Base-by-base conservation (phyloP, 2,113 vertebrate genomes). In the Rhabdornis inornatus region DNA sequence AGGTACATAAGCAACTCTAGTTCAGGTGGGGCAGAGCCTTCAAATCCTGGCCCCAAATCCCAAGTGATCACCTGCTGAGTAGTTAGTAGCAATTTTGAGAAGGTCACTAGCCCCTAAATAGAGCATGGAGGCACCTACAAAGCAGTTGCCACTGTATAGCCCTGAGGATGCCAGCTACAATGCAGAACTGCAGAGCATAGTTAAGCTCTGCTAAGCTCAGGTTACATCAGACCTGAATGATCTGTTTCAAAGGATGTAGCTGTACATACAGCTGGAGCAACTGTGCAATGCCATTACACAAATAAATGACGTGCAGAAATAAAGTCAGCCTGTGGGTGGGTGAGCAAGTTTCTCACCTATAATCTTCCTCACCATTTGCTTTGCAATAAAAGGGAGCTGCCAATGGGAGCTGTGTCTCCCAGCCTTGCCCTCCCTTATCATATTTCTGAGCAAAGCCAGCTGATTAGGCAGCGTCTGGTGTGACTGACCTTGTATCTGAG, bases 391-490 rank as follows among this genome's bases (percentile, higher is more conserved):
- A 87, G 57, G 64, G 56, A 90, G 61, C 89, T 70, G 60, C 84
- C 93, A 92, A n/a, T 76, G 78, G 76, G 65, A 84, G 59, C 45
- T 45, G 15, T 1, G 12, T 85, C 79, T 93, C 61, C 39, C 35
- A 84, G 72, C 44, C 74, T 91, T 87, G 66, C 88, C 74, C 71
- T 89, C 63, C 25, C 47, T 95, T 93, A 90, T 90, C 52, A 0
- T 35, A 49, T 87, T 95, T 86, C 75, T 59, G 20, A 91, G 82
- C 60, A 90, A 93, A 91, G 82, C 47, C 56, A 91, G 79, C 68
- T 94, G 90, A 95, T 95, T 87, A 92, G 65, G 90, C 61, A 79
- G 92, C 8, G 9, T 59, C 69, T 88, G 84, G 30, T 76, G 76
- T 89, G 71, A 92, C 49, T 89, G 80, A 94, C 79, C 84, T 95